phyloP scores from a whole-genome alignment of 2,113 vertebrate species.

The Mastomys natalensis region DNA sequence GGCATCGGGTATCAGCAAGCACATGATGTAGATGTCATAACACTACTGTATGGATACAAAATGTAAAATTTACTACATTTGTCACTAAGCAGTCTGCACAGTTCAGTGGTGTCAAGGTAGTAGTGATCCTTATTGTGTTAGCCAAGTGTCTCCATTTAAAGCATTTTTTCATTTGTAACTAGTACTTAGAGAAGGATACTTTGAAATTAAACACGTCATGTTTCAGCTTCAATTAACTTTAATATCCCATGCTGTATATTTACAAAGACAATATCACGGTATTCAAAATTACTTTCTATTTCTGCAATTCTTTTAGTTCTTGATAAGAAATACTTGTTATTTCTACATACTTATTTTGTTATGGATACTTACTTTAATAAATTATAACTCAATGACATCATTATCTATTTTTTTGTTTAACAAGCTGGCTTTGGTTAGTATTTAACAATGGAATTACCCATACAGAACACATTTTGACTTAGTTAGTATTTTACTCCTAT shows the following conservation, averaged over 20 bases:
- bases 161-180: slow-evolving; percentile 13
- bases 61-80: neutral
- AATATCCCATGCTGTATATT: neutral
- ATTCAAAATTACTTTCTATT: slow-evolving; percentile 47
- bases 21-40: neutral
- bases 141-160: slow-evolving; percentile 44
- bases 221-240: slow-evolving; percentile 56
- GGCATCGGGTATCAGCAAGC: neutral
- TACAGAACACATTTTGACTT: slow-evolving; percentile 49
- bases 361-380: slow-evolving; percentile 30
- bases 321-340: slow-evolving; percentile 12
- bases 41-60: slow-evolving; percentile 7
- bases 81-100: slow-evolving; percentile 42
- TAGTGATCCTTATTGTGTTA: neutral
- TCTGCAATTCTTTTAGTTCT: slow-evolving; percentile 7
- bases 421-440: slow-evolving; percentile 21
- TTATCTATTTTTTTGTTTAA: slow-evolving; percentile 43
- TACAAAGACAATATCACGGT: neutral
- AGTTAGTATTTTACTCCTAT: slow-evolving; percentile 58
- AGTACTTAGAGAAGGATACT: neutral
- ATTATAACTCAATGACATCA: neutral
- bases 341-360: neutral
- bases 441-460: slow-evolving; percentile 47
- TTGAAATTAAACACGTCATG: slow-evolving; percentile 30
- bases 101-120: slow-evolving; percentile 10